Evolutionary conservation across 2,797 vertebrate species (phyloP), one percentile per base, ranked within the genome.

Genomic region (Australoheros facetus): DNA sequence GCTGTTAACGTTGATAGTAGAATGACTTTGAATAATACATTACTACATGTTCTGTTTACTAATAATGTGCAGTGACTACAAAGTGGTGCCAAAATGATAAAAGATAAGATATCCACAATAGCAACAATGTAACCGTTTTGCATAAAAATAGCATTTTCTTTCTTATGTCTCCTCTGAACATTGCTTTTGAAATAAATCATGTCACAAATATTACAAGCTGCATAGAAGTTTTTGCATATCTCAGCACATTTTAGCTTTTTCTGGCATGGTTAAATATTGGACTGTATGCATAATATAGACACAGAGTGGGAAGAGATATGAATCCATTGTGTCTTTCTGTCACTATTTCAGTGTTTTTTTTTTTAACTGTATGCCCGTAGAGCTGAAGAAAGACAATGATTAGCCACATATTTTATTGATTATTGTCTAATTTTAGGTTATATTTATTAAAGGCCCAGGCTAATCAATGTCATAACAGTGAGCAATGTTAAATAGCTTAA

Each of bases 111-210:
- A 23, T 72, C 64, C 26, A 62, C 21, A 57, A 76, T 48, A 37
- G 30, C 12, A 55, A 77, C 39, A n/a, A 9, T 12, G 16, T 13
- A 59, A 26, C 7, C 26, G 59, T 77, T 84, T 57, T 79, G 70
- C 71, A 80, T 79, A 55, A 73, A 86, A 80, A 82, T 42, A 34
- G 7, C 42, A 28, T 8, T 59, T 82, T 66, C 71, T 23, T 53
- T 28, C 28, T 70, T 55, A 34, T 57, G 28, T 80, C 32, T 77
- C 55, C 32, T 51, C 30, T 34, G 23, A 85, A 87, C 56, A 78
- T 71, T 79, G 82, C 30, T 55, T 9, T 76, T 53, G 37, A 86
- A 85, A 90, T 88, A 87, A 91, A 87, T 91, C 84, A 89, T 66
- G 51, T 81, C 70, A 62, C 69, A 77, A 77, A 82, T 79, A 74